A percentile compares a stretch with the other conserved stretches of the same genome.
Evolutionary conservation across 1,140 invertebrate genomes (phyloP).

Genomic region (Coenobita brevimanus): DNA sequence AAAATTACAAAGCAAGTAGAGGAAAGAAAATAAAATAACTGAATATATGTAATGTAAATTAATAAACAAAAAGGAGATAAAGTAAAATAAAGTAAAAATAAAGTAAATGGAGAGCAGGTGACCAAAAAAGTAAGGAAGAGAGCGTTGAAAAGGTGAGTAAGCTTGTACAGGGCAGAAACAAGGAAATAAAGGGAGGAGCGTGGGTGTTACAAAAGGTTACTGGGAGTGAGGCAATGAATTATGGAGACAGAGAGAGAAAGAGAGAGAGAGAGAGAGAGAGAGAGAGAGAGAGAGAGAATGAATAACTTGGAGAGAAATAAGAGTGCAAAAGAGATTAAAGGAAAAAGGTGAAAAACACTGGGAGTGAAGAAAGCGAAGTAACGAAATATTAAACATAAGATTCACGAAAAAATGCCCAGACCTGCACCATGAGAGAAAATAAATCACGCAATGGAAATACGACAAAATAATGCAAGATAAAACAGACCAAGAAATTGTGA

Average conservation of each 20-base stretch:
- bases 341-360: too few relatives aligned
- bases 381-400: too few relatives aligned
- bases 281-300: background rate
- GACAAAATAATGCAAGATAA: too few relatives aligned
- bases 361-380: too few relatives aligned
- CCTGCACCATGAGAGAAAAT: too few relatives aligned
- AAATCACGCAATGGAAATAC: too few relatives aligned
- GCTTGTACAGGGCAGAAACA: background rate
- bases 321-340: too few relatives aligned
- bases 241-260: conserved; percentile 11
- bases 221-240: background rate
- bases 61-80: background rate
- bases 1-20: background rate
- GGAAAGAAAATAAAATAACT: background rate
- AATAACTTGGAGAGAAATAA: background rate
- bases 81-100: background rate
- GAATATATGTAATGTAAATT: background rate
- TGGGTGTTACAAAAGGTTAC: background rate
- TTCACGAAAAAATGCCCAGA: too few relatives aligned
- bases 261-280: background rate
- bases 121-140: background rate
- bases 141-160: background rate
- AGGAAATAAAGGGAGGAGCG: background rate
- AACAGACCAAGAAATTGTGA: too few relatives aligned
- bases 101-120: background rate